A percentile compares a stretch with the other conserved stretches of the same genome.
These are phyloP conservation scores for Zeugodacus cucurbitae DNA, from an alignment of 1,140 invertebrate genomes.

Conservation along the genomic window DNA sequence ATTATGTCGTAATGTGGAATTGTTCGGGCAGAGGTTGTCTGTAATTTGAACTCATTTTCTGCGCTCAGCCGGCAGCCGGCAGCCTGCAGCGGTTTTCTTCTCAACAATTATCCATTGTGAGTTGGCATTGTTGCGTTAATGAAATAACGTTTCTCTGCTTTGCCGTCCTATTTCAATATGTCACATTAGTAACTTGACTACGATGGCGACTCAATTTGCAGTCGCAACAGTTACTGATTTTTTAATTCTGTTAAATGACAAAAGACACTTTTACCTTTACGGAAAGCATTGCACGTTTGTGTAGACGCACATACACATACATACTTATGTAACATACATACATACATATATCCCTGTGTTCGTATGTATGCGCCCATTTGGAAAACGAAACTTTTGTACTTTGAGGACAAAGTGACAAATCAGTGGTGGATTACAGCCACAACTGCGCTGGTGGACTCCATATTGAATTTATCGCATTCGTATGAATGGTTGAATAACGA, in stretches of 20 bases:
- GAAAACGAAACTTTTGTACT: not conserved
- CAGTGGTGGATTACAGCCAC: not conserved
- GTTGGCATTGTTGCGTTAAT: slow-evolving; percentile 56
- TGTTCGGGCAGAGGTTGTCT: not conserved
- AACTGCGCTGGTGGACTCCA: not conserved
- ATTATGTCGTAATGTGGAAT: slow-evolving; percentile 3
- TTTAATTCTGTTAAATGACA: slow-evolving; percentile 62
- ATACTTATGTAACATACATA: not conserved
- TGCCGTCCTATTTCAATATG: not conserved
- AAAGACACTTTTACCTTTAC: slow-evolving; percentile 4
- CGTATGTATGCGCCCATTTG: not conserved
- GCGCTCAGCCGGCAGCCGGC: slow-evolving; percentile 2
- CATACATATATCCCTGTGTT: not conserved
- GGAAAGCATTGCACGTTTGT: not conserved
- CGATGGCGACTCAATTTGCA: slow-evolving; percentile 43
- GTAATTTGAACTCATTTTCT: slow-evolving; percentile 36
- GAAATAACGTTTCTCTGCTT: slow-evolving; percentile 56
- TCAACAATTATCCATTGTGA: slow-evolving; percentile 50
- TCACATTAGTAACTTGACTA: slow-evolving; percentile 41
- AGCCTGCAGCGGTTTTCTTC: slow-evolving; percentile 36
- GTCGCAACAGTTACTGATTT: slow-evolving; percentile 61
- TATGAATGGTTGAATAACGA: not conserved
- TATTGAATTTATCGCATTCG: not conserved
- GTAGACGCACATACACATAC: not conserved
- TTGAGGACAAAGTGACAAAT: not conserved